Evolutionary conservation across 2,113 vertebrate species (phyloP).

Genomic region (Oryzias woworae): DNA sequence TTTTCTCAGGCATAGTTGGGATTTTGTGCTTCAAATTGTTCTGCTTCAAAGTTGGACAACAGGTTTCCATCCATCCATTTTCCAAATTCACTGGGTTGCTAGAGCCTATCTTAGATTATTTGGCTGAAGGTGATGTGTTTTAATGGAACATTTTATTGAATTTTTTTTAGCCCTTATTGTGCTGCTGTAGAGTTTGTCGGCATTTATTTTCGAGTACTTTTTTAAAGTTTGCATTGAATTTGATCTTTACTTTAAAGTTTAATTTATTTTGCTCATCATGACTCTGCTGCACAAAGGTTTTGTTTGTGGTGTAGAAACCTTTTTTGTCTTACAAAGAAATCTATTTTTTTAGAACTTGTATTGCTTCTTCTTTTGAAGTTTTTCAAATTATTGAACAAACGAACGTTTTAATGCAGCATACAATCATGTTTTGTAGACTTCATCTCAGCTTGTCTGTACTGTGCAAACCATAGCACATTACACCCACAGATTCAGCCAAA

Average conservation of each 20-base stretch:
- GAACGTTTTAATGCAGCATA: slow-evolving; percentile 13
- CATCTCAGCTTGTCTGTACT: slow-evolving; percentile 15
- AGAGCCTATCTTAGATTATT: too few species aligned
- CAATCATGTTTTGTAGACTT: slow-evolving; percentile 9
- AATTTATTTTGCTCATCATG: not conserved
- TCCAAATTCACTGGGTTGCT: too few species aligned
- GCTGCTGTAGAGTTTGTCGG: slow-evolving; percentile 30
- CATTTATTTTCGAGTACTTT: slow-evolving; percentile 3
- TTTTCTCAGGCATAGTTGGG: too few species aligned
- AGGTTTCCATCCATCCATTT: too few species aligned
- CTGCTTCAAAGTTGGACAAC: too few species aligned
- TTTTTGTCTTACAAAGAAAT: slow-evolving; percentile 6
- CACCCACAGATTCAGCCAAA: slow-evolving; percentile 42
- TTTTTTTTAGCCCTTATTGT: slow-evolving; percentile 31
- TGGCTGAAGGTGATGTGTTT: too few species aligned
- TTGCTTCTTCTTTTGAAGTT: not conserved
- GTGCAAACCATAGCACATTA: not conserved
- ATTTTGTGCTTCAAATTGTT: too few species aligned
- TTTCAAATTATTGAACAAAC: slow-evolving; percentile 41
- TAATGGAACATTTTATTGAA: too few species aligned
- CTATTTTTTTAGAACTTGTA: not conserved
- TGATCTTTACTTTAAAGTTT: slow-evolving; percentile 23
- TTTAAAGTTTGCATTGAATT: slow-evolving; percentile 1
- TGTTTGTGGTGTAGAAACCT: slow-evolving; percentile 8
- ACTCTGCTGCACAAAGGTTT: not conserved